A percentile compares a stretch with the other conserved stretches of the same genome.
Evolutionary conservation across 2,797 vertebrate species (phyloP).

Genomic region (Myotis pilosus): DNA sequence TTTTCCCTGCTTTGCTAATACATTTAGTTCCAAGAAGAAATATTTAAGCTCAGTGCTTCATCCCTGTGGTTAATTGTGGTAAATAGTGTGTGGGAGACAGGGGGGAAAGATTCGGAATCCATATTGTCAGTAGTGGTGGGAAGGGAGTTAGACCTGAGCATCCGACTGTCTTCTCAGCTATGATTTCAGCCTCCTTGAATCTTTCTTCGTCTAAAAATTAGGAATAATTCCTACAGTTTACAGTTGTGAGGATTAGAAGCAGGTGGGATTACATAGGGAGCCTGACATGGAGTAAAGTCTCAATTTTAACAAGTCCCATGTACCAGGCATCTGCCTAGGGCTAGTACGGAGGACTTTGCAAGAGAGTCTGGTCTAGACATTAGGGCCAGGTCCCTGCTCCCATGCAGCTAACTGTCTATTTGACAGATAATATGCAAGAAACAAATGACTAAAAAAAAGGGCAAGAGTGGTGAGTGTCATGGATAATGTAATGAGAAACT

Average conservation of each 20-base stretch:
- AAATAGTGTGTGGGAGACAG: neutral
- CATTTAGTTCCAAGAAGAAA: slow-evolving; percentile 31
- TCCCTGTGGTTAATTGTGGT: neutral
- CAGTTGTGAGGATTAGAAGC: neutral
- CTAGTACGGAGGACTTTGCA: neutral
- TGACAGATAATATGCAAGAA: neutral
- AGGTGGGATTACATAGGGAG: neutral
- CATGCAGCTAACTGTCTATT: neutral
- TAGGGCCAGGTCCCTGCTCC: neutral
- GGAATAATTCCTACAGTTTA: neutral
- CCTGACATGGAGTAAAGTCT: neutral
- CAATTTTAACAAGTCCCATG: neutral
- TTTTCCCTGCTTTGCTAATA: slow-evolving; percentile 39
- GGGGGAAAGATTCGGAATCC: neutral
- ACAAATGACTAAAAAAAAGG: neutral
- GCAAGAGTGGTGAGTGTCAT: neutral
- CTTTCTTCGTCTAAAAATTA: neutral
- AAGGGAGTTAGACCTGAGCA: neutral
- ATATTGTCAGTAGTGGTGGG: neutral
- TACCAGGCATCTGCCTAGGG: neutral
- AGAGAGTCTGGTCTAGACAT: neutral
- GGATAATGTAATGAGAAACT: neutral
- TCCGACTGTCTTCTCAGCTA: neutral
- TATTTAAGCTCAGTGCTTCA: neutral
- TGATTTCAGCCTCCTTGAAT: neutral